A percentile compares a stretch with the other conserved stretches of the same genome.
Evolutionary conservation across 2,797 vertebrate genomes (phyloP).

Genomic region (Odontamblyopus lacepedii): DNA sequence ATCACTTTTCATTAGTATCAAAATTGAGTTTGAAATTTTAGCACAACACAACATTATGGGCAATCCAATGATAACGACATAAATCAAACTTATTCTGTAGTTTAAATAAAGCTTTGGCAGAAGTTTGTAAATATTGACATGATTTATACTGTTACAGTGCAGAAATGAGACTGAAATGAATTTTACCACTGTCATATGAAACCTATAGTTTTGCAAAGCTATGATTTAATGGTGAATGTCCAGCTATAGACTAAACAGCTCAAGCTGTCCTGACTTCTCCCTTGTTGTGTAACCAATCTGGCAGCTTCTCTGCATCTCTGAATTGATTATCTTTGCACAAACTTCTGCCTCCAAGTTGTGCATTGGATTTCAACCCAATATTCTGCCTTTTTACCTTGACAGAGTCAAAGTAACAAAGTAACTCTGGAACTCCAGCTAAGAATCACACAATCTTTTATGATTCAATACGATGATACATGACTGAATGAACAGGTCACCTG

Average conservation of each 20-base stretch:
- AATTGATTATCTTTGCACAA: background rate
- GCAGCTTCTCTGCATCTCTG: conserved; percentile 4
- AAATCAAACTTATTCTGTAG: too few species aligned
- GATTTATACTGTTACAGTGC: background rate
- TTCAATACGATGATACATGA: too few species aligned
- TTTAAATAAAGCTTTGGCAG: too few species aligned
- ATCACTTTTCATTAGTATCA: too few species aligned
- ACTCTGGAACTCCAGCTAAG: background rate
- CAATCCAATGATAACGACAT: too few species aligned
- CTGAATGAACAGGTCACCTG: too few species aligned
- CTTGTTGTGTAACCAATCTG: background rate
- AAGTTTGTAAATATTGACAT: background rate
- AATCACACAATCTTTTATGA: too few species aligned
- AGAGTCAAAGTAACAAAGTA: background rate
- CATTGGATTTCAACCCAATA: background rate
- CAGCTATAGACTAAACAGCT: background rate
- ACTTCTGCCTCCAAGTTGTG: background rate
- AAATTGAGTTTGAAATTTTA: too few species aligned
- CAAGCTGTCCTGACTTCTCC: background rate
- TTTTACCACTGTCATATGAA: background rate
- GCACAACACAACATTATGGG: too few species aligned
- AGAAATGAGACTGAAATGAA: background rate
- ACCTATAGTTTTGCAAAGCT: background rate
- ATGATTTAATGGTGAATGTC: background rate
- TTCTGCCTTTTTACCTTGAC: background rate